Evolutionary conservation across 2,888 invertebrate genomes (phyloP).

Genomic region (Aporophyla lueneburgensis): DNA sequence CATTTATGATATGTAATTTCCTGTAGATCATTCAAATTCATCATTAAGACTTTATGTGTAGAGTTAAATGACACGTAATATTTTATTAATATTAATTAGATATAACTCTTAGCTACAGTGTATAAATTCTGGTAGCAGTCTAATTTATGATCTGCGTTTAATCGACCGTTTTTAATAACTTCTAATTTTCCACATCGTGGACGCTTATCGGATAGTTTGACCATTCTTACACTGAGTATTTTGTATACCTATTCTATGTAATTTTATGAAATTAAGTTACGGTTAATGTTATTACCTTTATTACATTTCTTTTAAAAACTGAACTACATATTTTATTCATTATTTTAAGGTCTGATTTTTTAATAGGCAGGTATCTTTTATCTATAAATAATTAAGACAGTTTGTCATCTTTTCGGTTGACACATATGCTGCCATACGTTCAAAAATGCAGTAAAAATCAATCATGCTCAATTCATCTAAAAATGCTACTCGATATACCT

Average conservation of each 20-base stretch:
- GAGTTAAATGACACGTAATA: slow-evolving; percentile 55
- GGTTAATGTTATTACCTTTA: too few species aligned
- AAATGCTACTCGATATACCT: too few species aligned
- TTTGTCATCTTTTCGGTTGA: too few species aligned
- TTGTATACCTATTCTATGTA: neutral
- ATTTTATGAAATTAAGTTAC: too few species aligned
- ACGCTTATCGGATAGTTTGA: neutral
- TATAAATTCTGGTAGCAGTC: slow-evolving; percentile 28
- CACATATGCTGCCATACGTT: too few species aligned
- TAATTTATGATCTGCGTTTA: slow-evolving; percentile 31
- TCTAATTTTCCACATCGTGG: slow-evolving; percentile 13
- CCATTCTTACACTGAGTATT: neutral
- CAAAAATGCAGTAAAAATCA: too few species aligned
- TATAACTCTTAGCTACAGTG: slow-evolving; percentile 29
- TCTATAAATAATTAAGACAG: neutral
- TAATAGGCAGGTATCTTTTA: too few species aligned
- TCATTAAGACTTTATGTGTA: slow-evolving; percentile 43
- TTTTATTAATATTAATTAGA: slow-evolving; percentile 54
- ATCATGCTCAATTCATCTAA: too few species aligned
- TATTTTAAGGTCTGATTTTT: too few species aligned
- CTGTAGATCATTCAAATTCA: slow-evolving; percentile 47
- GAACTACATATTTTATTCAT: too few species aligned
- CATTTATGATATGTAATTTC: slow-evolving; percentile 56
- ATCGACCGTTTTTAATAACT: slow-evolving; percentile 35
- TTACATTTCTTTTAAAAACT: too few species aligned